Base-by-base conservation (phyloP, 2,113 vertebrate genomes). In the Pterocles burchelli region DNA sequence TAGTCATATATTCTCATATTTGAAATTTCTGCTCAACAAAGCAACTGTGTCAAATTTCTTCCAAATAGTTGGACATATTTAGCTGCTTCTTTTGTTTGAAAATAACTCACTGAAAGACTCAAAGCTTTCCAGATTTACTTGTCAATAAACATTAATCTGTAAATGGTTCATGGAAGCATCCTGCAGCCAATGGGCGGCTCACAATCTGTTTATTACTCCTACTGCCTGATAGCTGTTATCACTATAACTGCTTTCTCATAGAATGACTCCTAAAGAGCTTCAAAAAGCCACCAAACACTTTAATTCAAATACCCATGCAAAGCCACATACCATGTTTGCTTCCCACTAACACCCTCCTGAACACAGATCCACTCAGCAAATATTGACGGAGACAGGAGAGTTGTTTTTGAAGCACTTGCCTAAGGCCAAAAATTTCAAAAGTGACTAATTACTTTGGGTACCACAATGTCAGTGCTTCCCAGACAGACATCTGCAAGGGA, bases 111-210 rank as follows among this genome's bases (percentile, higher is more conserved):
- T 74, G 85, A 96, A 93, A 94, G 75, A 88, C 67, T 83, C 90
- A 94, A 94, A 94, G 83, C 73, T 95, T 92, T 92, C 65, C 90
- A 95, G 89, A 95, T 95, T 95, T 93, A 77, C 83, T 93, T 94
- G 90, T 95, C 88, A 97, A 94, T 95, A 97, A 95, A 96, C 90
- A 91, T 85, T 82, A 95, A 95, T 91, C 88, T 91, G 92, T 78
- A 79, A 96, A 93, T 73, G 74, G 82, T 58, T 96, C 79, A 51
- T 92, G 85, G 88, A 94, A 94, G 80, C 46, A 62, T 86, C 22
- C 6, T 77, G 92, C 88, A 96, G 85, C 78, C 94, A 85, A 88
- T 93, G 88, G 86, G 85, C 0, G 3, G 67, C 85, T 95, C 72
- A 75, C 92, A 94, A 88, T 88, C 95, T 91, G 85, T 94, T 95